A percentile compares a stretch with the other conserved stretches of the same genome.
These are phyloP conservation scores for Arrhopalites spinosus DNA, from an alignment of 2,888 invertebrate genomes.

Conservation along the genomic window DNA sequence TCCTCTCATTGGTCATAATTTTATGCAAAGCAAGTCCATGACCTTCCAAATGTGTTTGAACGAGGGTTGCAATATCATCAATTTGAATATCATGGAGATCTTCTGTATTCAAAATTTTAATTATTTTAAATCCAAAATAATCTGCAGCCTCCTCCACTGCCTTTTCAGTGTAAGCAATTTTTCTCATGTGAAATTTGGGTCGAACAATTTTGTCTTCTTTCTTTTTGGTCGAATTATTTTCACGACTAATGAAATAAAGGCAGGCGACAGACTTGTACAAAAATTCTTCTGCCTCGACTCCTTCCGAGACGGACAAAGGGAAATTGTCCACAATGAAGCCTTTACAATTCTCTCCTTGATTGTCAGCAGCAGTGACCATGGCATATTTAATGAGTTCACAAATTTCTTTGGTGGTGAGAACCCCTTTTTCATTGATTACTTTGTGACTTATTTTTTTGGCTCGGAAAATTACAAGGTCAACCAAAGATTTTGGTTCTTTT, in stretches of 20 bases:
- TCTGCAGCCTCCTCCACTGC: conserved; percentile 19
- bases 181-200: conserved; percentile 6
- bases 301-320: conserved; percentile 7
- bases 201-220: not conserved
- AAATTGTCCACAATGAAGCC: conserved; percentile 27
- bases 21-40: conserved; percentile 20
- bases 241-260: conserved; percentile 8
- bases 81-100: conserved; percentile 28
- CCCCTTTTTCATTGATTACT: not conserved
- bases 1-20: conserved; percentile 8
- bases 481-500: too few relatives aligned
- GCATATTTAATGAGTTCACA: conserved; percentile 19
- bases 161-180: not conserved
- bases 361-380: not conserved
- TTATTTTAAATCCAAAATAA: conserved; percentile 31
- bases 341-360: not conserved
- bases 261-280: conserved; percentile 10
- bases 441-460: not conserved
- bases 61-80: conserved; percentile 16
- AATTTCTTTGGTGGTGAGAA: not conserved
- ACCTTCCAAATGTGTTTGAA: conserved; percentile 27
- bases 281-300: conserved; percentile 9
- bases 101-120: conserved; percentile 28
- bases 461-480: not conserved
- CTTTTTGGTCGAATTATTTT: not conserved